Evolutionary conservation across 2,888 invertebrate genomes (phyloP).

Genomic region (Dendrolimus houi): DNA sequence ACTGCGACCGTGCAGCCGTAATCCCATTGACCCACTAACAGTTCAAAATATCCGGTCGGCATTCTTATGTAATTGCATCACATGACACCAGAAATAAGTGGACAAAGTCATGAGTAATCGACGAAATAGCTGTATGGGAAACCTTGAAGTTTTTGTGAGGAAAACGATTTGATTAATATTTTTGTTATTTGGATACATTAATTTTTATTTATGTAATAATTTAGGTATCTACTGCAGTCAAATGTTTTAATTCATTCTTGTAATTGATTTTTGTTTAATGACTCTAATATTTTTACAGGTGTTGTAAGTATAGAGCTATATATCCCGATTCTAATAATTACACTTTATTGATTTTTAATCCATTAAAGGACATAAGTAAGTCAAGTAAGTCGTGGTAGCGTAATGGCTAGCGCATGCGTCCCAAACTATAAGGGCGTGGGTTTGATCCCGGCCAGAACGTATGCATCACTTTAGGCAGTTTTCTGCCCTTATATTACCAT

Average conservation of each 20-base stretch:
- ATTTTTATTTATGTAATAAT: not conserved
- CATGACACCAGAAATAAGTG: not conserved
- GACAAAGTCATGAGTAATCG: not conserved
- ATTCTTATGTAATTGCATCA: constrained; percentile 12
- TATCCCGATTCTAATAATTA: too few species aligned
- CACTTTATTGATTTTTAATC: too few species aligned
- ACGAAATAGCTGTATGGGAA: not conserved
- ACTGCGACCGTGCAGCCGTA: not conserved
- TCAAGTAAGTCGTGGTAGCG: too few species aligned
- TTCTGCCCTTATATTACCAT: too few species aligned
- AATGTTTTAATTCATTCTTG: not conserved
- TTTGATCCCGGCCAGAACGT: too few species aligned
- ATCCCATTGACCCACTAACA: constrained; percentile 7
- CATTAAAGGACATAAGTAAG: too few species aligned
- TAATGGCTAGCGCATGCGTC: too few species aligned
- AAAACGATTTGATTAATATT: not conserved
- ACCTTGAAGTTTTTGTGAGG: not conserved
- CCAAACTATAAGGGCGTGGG: too few species aligned
- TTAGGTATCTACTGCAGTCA: not conserved
- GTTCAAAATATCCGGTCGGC: constrained; percentile 9
- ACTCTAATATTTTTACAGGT: too few species aligned
- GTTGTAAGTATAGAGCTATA: too few species aligned
- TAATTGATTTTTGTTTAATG: too few species aligned
- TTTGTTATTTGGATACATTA: not conserved
- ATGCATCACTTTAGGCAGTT: too few species aligned